Conservation (phyloP, 2,113 vertebrate species). For the Nothocercus julius region DNA sequence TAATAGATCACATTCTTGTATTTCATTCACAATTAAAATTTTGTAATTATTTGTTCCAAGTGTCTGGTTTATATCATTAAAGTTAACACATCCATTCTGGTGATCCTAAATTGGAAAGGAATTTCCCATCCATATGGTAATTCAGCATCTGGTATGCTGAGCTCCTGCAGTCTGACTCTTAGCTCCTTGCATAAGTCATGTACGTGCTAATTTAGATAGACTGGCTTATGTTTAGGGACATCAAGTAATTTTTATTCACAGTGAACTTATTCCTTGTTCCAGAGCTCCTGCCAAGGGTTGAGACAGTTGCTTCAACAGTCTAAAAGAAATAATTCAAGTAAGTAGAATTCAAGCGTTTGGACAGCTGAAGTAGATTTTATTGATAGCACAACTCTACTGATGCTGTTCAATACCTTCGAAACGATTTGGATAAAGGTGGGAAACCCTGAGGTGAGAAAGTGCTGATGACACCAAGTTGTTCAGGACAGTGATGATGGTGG, state of each 20-base stretch:
- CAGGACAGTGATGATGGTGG: background rate
- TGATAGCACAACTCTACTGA: background rate
- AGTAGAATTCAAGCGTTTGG: constrained; percentile 8
- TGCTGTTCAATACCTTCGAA: background rate
- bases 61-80: constrained; percentile 10
- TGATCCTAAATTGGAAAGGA: constrained; percentile 2
- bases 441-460: background rate
- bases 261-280: constrained; percentile 33
- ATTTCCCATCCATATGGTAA: constrained; percentile 11
- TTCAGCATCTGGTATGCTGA: background rate
- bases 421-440: background rate
- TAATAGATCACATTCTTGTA: background rate
- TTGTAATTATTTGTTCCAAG: background rate
- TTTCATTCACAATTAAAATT: background rate
- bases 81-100: background rate
- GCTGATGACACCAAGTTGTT: background rate
- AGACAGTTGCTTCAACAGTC: constrained; percentile 27
- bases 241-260: constrained; percentile 26
- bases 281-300: constrained; percentile 36
- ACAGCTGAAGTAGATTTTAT: background rate
- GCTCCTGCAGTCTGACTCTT: background rate
- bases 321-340: constrained; percentile 42
- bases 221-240: constrained; percentile 21
- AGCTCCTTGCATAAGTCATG: background rate
- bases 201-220: constrained; percentile 8